A percentile compares a stretch with the other conserved stretches of the same genome.
phyloP scores from a whole-genome alignment of 2,113 vertebrate genomes.

The Phainopepla nitens region DNA sequence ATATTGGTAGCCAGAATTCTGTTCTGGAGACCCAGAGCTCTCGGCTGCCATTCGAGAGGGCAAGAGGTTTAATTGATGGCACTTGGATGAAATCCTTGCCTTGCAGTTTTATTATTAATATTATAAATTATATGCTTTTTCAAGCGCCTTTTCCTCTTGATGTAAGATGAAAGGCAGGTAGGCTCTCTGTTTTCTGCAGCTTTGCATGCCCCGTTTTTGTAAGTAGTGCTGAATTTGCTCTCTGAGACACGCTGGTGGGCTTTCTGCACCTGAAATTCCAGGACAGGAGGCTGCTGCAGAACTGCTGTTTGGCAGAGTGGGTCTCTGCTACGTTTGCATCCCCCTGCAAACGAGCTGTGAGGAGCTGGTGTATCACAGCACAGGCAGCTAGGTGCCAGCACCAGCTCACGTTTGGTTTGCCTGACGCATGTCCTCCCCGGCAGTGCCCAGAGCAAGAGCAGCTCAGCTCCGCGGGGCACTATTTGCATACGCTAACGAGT shows the following conservation, averaged over 20 bases:
- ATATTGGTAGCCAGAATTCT: not conserved
- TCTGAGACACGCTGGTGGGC: not conserved
- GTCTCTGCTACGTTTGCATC: not conserved
- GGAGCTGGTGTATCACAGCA: not conserved
- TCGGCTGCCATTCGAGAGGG: fast-evolving
- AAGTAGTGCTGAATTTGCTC: not conserved
- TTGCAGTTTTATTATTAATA: not conserved
- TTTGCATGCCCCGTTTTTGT: fast-evolving
- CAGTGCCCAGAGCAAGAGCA: not conserved
- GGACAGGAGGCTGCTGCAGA: not conserved
- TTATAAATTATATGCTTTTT: not conserved
- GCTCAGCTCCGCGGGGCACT: conserved; percentile 32
- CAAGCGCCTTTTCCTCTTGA: not conserved
- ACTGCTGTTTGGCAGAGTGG: fast-evolving
- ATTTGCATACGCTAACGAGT: conserved; percentile 92
- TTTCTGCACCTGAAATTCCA: not conserved
- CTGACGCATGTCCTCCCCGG: not conserved
- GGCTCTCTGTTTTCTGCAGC: not conserved
- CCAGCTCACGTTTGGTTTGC: conserved; percentile 4
- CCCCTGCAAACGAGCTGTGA: not conserved
- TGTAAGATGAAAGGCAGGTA: not conserved
- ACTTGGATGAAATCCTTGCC: not conserved
- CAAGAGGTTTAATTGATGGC: not conserved
- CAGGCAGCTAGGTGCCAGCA: conserved; percentile 74
- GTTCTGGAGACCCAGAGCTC: not conserved